Conservation (phyloP, 2,113 vertebrate species). For the Sapayoa aenigma region DNA sequence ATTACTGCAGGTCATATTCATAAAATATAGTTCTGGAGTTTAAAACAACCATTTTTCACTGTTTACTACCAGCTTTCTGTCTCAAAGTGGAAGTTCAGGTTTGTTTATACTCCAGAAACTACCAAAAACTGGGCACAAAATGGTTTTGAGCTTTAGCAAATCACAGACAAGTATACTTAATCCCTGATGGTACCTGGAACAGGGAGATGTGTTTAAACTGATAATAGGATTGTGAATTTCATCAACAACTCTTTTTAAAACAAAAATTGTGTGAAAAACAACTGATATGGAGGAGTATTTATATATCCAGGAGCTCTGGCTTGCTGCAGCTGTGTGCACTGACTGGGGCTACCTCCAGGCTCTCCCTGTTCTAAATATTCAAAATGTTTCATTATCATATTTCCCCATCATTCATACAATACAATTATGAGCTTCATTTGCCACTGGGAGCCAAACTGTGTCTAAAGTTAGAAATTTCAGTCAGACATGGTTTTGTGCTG, state of each 20-base stretch:
- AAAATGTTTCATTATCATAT: not conserved
- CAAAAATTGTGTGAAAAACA: not conserved
- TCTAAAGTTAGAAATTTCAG: not conserved
- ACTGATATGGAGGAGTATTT: not conserved
- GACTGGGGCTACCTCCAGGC: not conserved
- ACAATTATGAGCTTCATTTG: not conserved
- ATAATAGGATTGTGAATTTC: not conserved
- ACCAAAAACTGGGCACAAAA: not conserved
- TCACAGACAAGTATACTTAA: not conserved
- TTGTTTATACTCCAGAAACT: not conserved
- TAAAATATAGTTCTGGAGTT: not conserved
- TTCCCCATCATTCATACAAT: not conserved
- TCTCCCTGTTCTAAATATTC: not conserved
- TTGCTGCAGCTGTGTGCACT: not conserved
- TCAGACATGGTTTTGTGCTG: not conserved
- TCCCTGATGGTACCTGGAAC: not conserved
- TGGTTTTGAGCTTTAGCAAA: not conserved
- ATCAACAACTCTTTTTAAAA: not conserved
- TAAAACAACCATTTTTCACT: not conserved
- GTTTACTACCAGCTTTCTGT: not conserved
- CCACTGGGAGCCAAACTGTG: not conserved
- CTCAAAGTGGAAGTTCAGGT: not conserved
- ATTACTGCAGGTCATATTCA: not conserved
- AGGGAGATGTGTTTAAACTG: not conserved
- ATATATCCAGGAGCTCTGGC: not conserved